A percentile compares a stretch with the other conserved stretches of the same genome.
Conservation (phyloP, 1,140 invertebrate genomes). For the Radopholus similis region DNA sequence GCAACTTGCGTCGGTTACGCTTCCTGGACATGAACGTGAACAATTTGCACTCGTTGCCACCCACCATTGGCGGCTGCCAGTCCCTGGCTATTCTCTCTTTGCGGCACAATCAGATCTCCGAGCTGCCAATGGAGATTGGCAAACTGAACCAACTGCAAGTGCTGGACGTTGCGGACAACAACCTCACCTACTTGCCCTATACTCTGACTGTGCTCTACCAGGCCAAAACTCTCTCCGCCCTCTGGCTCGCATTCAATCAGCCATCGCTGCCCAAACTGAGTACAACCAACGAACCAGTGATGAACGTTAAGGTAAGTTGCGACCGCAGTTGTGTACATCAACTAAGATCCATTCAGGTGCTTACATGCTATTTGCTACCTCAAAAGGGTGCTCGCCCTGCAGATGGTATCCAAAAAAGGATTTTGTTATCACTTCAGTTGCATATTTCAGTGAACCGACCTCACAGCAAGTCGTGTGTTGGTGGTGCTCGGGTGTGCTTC, state of each 20-base stretch:
- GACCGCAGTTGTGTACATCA: constrained; percentile 86
- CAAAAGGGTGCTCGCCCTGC: constrained; percentile 68
- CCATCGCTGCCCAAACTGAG: constrained; percentile 96
- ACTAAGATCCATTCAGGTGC: constrained; percentile 64
- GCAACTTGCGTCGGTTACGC: constrained; percentile 77
- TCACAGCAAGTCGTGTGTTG: constrained; percentile 42
- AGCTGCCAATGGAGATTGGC: constrained; percentile 84
- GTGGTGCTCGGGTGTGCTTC: constrained; percentile 54
- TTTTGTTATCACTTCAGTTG: neutral
- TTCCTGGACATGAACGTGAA: constrained; percentile 93
- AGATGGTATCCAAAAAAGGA: constrained; percentile 5
- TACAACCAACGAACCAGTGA: constrained; percentile 70
- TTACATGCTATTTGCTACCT: constrained; percentile 93
- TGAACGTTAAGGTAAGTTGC: constrained; percentile 84
- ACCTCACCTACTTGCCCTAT: constrained; percentile 87
- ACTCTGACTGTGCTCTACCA: constrained; percentile 76
- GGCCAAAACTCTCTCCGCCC: constrained; percentile 77
- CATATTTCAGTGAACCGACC: neutral
- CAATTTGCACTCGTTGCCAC: constrained; percentile 77
- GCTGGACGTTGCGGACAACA: constrained; percentile 92
- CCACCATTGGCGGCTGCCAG: constrained; percentile 66
- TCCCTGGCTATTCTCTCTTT: constrained; percentile 84
- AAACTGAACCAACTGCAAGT: constrained; percentile 84
- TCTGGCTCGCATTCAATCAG: constrained; percentile 96
- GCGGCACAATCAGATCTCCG: constrained; percentile 85